These are phyloP conservation scores for Nycteola revayana DNA, from an alignment of 2,888 invertebrate genomes.

Conservation along the genomic window DNA sequence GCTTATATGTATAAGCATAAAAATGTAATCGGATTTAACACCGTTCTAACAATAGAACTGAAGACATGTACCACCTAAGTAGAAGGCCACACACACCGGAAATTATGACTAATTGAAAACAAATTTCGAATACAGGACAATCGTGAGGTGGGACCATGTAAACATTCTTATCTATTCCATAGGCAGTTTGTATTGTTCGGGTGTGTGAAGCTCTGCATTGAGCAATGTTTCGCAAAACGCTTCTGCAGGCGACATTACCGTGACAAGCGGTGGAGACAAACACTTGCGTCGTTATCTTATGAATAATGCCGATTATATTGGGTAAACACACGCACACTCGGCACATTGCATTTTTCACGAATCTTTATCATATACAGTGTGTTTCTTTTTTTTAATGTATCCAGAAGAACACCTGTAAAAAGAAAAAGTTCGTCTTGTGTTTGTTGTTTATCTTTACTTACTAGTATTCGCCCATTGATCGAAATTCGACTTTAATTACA, in stretches of 20 bases:
- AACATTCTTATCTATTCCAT: slow-evolving; percentile 50
- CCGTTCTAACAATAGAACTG: too few species aligned
- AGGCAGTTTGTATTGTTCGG: slow-evolving; percentile 41
- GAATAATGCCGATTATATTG: slow-evolving; percentile 81
- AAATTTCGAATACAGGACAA: slow-evolving; percentile 11
- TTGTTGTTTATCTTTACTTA: too few species aligned
- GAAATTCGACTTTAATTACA: too few species aligned
- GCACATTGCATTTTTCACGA: slow-evolving; percentile 71
- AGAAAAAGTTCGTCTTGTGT: too few species aligned
- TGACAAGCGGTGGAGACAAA: slow-evolving; percentile 75
- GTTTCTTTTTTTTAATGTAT: too few species aligned
- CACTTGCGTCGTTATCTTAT: slow-evolving; percentile 74
- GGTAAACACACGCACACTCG: slow-evolving; percentile 70
- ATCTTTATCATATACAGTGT: slow-evolving; percentile 64
- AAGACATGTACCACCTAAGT: too few species aligned
- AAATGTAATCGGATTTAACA: too few species aligned
- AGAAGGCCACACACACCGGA: slow-evolving; percentile 6
- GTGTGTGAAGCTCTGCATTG: slow-evolving; percentile 54
- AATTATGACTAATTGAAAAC: slow-evolving; percentile 21
- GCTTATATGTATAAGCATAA: too few species aligned
- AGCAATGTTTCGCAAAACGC: slow-evolving; percentile 74
- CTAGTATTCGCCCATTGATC: too few species aligned
- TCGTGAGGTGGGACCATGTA: slow-evolving; percentile 40
- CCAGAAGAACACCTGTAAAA: too few species aligned
- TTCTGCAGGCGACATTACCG: slow-evolving; percentile 69